These are phyloP conservation scores for Lasioglossum lativentre DNA, from an alignment of 2,888 invertebrate genomes.

Conservation along the genomic window DNA sequence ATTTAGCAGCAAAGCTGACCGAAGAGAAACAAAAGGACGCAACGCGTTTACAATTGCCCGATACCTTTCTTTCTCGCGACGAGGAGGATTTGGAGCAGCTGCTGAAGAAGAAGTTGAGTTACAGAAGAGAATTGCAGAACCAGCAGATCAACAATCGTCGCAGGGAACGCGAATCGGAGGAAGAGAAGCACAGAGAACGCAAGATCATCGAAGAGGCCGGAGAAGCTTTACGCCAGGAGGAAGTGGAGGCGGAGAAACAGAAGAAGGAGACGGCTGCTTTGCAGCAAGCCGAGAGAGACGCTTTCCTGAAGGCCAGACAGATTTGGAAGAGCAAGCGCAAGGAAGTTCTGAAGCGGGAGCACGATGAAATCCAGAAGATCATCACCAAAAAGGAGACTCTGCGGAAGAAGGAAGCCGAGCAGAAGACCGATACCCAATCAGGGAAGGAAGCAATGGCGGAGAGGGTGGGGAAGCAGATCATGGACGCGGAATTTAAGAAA, in stretches of 20 bases:
- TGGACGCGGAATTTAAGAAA: conserved; percentile 57
- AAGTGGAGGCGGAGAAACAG: conserved; percentile 42
- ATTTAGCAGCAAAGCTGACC: conserved; percentile 8
- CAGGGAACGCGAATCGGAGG: conserved; percentile 57
- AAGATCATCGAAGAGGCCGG: conserved; percentile 64
- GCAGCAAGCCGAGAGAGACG: conserved; percentile 61
- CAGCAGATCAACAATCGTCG: conserved; percentile 67
- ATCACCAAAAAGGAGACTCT: conserved; percentile 50
- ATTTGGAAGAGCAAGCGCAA: conserved; percentile 65
- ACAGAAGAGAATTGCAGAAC: conserved; percentile 59
- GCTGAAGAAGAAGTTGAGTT: conserved; percentile 39
- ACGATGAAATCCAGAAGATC: conserved; percentile 54
- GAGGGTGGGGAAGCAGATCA: conserved; percentile 56
- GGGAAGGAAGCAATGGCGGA: conserved; percentile 55
- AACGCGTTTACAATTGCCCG: neutral
- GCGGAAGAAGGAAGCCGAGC: conserved; percentile 21
- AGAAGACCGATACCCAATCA: conserved; percentile 32
- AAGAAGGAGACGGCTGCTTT: conserved; percentile 46
- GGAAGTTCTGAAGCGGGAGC: conserved; percentile 59
- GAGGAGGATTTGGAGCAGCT: neutral
- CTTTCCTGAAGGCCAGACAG: conserved; percentile 62
- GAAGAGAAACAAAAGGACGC: neutral
- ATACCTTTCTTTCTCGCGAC: conserved; percentile 20
- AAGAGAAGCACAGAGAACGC: conserved; percentile 69
- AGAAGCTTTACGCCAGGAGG: conserved; percentile 50